These are phyloP conservation scores for Malthinus flaveolus DNA, from an alignment of 2,888 invertebrate species.

Conservation along the genomic window DNA sequence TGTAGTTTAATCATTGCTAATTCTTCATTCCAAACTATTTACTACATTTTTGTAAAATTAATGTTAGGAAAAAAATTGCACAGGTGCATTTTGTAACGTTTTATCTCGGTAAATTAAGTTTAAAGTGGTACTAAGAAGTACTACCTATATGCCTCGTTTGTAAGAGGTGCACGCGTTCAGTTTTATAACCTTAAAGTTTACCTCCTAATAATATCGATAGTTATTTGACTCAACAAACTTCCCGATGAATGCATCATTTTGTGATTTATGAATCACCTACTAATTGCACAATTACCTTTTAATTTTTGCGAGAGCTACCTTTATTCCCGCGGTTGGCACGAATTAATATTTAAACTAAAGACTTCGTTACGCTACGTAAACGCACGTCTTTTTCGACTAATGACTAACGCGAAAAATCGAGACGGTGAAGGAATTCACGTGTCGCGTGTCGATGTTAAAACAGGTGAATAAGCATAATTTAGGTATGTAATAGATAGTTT, in stretches of 20 bases:
- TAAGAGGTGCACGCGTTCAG: no score
- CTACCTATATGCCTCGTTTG: not conserved
- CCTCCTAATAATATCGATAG: constrained; percentile 7
- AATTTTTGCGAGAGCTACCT: constrained; percentile 13
- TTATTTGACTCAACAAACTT: constrained; percentile 42
- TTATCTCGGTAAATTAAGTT: constrained; percentile 16
- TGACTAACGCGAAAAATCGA: constrained; percentile 12
- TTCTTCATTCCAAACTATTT: constrained; percentile 48
- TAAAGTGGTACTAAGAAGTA: not conserved
- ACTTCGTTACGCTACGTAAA: constrained; percentile 21
- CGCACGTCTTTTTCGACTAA: constrained; percentile 13
- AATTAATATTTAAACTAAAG: constrained; percentile 7
- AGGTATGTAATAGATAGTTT: constrained; percentile 31
- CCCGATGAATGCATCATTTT: constrained; percentile 34
- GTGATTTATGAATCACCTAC: constrained; percentile 31
- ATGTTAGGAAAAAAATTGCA: constrained; percentile 38
- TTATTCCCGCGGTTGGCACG: not conserved
- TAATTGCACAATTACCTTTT: constrained; percentile 29
- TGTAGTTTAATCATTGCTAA: constrained; percentile 45
- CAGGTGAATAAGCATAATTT: constrained; percentile 24
- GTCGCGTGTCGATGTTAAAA: constrained; percentile 17
- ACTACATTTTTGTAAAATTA: constrained; percentile 51
- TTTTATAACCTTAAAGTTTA: no score
- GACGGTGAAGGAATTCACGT: constrained; percentile 12
- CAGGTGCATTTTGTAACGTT: constrained; percentile 40